phyloP scores from a whole-genome alignment of 2,888 invertebrate species.

The Sympetrum striolatum region DNA sequence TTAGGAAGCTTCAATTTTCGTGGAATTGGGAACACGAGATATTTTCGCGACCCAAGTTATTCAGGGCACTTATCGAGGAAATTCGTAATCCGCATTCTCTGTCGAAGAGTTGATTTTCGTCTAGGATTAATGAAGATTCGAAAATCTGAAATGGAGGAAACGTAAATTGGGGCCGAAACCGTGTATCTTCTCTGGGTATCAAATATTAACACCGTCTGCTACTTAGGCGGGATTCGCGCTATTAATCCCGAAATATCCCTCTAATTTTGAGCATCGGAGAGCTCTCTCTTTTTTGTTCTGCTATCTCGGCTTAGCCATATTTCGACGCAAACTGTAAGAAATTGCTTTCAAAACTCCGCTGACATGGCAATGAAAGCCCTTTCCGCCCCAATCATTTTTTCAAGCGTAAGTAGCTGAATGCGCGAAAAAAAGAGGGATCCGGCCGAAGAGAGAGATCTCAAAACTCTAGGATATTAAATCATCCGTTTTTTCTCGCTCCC shows the following conservation, averaged over 20 bases:
- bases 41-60: not conserved
- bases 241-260: no score
- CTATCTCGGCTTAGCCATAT: not conserved
- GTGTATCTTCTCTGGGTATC: no score
- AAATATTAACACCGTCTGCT: no score
- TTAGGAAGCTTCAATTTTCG: not conserved
- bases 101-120: no score
- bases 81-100: no score
- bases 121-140: no score
- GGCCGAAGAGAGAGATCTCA: not conserved
- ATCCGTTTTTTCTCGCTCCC: not conserved
- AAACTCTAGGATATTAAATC: not conserved
- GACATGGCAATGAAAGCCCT: not conserved
- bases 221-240: no score
- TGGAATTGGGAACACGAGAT: not conserved
- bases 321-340: not conserved
- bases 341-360: not conserved
- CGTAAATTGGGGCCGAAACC: no score
- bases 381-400: not conserved
- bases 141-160: no score
- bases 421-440: not conserved
- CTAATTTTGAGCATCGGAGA: no score
- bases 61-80: no score
- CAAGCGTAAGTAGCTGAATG: not conserved
- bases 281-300: no score